Conservation (phyloP, 2,888 invertebrate species). For the Drosophila paracracens region DNA sequence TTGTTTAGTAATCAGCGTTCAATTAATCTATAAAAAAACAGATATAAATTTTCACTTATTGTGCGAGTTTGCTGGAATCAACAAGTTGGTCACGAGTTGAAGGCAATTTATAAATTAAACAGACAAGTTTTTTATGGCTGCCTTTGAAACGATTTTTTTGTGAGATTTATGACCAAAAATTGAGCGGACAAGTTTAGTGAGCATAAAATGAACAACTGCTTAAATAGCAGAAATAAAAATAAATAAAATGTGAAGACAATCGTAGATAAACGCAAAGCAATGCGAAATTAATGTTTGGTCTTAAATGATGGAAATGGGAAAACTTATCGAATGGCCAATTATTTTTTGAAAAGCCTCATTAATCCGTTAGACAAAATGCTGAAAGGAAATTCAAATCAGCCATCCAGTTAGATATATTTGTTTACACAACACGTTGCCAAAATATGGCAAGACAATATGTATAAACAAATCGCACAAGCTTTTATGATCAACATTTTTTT, state of each 20-base stretch:
- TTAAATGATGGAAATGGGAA: conserved; percentile 12
- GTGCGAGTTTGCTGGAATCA: conserved; percentile 35
- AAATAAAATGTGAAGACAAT: conserved; percentile 17
- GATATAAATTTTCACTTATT: conserved; percentile 14
- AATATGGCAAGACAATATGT: conserved; percentile 52
- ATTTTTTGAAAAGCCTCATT: conserved; percentile 64
- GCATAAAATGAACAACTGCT: conserved; percentile 11
- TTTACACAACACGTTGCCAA: conserved; percentile 65
- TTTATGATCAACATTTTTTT: conserved; percentile 62
- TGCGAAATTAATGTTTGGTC: conserved; percentile 16
- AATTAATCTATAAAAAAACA: conserved; percentile 2
- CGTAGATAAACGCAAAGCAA: conserved; percentile 28
- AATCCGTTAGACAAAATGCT: conserved; percentile 42
- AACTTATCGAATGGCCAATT: conserved; percentile 58
- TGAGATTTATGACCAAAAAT: conserved; percentile 44
- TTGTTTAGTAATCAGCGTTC: conserved; percentile 10
- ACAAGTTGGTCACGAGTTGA: conserved; percentile 36
- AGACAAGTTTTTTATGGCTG: conserved; percentile 54
- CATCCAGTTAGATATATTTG: conserved; percentile 39
- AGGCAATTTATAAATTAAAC: conserved; percentile 57
- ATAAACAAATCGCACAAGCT: conserved; percentile 58
- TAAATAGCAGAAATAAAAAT: conserved; percentile 6
- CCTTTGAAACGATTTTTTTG: conserved; percentile 23
- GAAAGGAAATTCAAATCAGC: conserved; percentile 44
- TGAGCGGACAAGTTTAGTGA: conserved; percentile 28